Percentiles rank a stretch among this genome's conserved stretches.
These are phyloP conservation scores for Xiphias gladius DNA, from an alignment of 2,113 vertebrate species.

Conservation along the genomic window DNA sequence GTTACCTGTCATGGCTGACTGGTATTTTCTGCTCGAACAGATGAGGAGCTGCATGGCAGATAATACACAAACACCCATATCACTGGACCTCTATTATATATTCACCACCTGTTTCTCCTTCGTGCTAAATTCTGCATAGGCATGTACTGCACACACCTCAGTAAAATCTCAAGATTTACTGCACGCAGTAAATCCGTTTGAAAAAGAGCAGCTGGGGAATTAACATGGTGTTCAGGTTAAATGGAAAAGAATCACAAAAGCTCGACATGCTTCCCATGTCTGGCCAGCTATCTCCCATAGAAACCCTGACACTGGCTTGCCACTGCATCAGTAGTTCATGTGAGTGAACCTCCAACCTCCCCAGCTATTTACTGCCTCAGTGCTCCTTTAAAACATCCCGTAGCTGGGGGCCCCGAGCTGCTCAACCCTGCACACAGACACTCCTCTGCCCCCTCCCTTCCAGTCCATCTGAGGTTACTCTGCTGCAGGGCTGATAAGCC, in stretches of 20 bases:
- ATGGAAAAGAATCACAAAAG: slow-evolving; percentile 66
- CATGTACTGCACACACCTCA: slow-evolving; percentile 30
- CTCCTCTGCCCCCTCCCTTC: slow-evolving; percentile 33
- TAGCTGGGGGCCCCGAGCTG: slow-evolving; percentile 33
- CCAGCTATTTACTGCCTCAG: slow-evolving; percentile 74
- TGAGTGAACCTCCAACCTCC: slow-evolving; percentile 60
- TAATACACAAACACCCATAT: not conserved
- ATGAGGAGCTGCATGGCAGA: not conserved
- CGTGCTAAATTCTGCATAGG: slow-evolving; percentile 18
- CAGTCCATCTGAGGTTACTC: slow-evolving; percentile 66
- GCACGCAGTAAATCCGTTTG: slow-evolving; percentile 50
- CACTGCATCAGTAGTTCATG: slow-evolving; percentile 49
- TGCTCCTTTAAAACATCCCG: slow-evolving; percentile 66
- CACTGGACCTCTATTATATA: slow-evolving; percentile 28
- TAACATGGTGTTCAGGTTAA: slow-evolving; percentile 56
- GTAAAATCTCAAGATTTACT: slow-evolving; percentile 55
- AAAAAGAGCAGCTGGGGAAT: slow-evolving; percentile 75
- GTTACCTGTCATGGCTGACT: not conserved
- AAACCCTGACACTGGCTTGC: slow-evolving; percentile 44
- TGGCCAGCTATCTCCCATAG: slow-evolving; percentile 39
- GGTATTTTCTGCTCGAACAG: slow-evolving; percentile 27
- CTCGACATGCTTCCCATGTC: slow-evolving; percentile 40
- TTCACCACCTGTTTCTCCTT: slow-evolving; percentile 63
- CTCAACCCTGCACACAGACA: slow-evolving; percentile 13
- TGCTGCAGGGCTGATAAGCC: slow-evolving; percentile 76